A percentile compares a stretch with the other conserved stretches of the same genome.
Evolutionary conservation across 2,888 invertebrate species (phyloP).

Genomic region (Perdita meconis): DNA sequence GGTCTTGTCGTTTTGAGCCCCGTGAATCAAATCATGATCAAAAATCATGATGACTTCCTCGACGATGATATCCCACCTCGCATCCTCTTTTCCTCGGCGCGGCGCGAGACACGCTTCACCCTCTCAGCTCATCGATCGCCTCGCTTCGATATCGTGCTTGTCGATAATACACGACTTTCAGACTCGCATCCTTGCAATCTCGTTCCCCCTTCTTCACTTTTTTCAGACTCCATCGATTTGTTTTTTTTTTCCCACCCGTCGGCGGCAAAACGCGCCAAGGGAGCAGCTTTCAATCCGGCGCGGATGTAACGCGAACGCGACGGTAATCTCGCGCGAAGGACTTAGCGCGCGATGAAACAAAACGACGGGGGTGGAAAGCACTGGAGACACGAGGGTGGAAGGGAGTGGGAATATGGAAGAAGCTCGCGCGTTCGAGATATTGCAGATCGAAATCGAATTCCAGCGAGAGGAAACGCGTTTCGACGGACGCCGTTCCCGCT

Average conservation of each 20-base stretch:
- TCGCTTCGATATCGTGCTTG: background rate
- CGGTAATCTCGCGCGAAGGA: conserved; percentile 7
- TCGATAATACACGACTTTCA: conserved; percentile 7
- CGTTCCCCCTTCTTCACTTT: background rate
- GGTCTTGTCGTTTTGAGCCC: background rate
- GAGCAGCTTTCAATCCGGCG: conserved; percentile 26
- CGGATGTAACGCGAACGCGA: conserved; percentile 12
- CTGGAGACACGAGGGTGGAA: background rate
- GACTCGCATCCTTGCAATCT: conserved; percentile 15
- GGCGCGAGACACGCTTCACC: conserved; percentile 3
- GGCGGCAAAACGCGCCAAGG: conserved; percentile 6
- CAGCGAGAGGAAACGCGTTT: background rate
- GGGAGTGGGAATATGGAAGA: background rate
- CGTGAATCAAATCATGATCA: background rate
- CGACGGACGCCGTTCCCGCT: background rate
- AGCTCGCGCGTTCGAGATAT: background rate
- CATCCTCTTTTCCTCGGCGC: conserved; percentile 17
- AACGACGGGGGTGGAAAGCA: background rate
- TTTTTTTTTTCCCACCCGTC: conserved; percentile 20
- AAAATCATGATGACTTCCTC: background rate
- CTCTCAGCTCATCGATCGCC: conserved; percentile 25
- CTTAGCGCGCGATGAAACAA: background rate
- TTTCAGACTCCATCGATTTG: conserved; percentile 30
- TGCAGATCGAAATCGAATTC: background rate
- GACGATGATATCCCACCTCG: conserved; percentile 5